These are phyloP conservation scores for Catocala sponsa DNA, from an alignment of 2,888 invertebrate genomes.

Conservation along the genomic window DNA sequence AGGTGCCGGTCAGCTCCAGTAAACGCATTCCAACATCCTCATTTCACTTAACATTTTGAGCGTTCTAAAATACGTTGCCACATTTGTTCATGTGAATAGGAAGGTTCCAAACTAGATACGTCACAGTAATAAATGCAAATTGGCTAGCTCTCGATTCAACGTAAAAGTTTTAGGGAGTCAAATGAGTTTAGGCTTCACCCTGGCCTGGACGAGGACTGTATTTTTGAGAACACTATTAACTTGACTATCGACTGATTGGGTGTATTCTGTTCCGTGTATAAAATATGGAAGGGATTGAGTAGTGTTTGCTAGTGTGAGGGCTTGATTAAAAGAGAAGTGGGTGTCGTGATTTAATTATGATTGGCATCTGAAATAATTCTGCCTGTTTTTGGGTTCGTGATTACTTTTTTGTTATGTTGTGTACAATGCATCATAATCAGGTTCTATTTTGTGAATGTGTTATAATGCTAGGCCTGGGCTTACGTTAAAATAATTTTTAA, in stretches of 20 bases:
- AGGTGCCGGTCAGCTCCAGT: conserved; percentile 34
- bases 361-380: too few relatives aligned
- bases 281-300: not conserved
- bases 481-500: too few relatives aligned
- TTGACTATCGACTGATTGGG: not conserved
- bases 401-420: too few relatives aligned
- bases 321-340: not conserved
- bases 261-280: not conserved
- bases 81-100: conserved; percentile 64
- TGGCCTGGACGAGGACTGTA: not conserved
- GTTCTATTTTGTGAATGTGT: too few relatives aligned
- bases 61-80: conserved; percentile 48
- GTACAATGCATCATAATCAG: too few relatives aligned
- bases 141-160: conserved; percentile 65
- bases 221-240: conserved; percentile 7
- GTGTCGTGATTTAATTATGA: not conserved
- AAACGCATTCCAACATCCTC: conserved; percentile 46
- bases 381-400: too few relatives aligned
- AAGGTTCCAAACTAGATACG: conserved; percentile 54
- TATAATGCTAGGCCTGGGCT: too few relatives aligned
- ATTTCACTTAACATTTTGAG: conserved; percentile 47
- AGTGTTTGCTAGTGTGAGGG: not conserved
- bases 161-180: conserved; percentile 58
- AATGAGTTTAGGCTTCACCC: conserved; percentile 31
- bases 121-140: conserved; percentile 77